Conservation (phyloP, 2,113 vertebrate species). For the Oryzias woworae region DNA sequence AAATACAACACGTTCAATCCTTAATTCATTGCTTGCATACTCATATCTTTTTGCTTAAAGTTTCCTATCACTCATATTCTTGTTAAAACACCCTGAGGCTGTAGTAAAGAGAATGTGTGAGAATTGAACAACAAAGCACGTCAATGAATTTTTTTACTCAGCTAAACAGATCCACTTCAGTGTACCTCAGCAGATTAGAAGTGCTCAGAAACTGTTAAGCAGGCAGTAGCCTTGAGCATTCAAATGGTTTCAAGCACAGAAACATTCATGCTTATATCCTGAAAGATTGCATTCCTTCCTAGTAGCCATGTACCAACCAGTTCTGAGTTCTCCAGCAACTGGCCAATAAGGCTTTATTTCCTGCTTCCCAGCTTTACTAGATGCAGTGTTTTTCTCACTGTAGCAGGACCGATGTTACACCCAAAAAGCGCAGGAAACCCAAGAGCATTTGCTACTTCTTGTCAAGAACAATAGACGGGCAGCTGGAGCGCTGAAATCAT, state of each 20-base stretch:
- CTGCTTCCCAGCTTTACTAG: slow-evolving; percentile 56
- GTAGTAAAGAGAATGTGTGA: no score
- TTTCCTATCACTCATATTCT: no score
- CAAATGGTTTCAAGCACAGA: not conserved
- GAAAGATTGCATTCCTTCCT: slow-evolving; percentile 57
- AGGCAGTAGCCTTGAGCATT: not conserved
- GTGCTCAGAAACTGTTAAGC: no score
- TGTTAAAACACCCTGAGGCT: no score
- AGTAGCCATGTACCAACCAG: slow-evolving; percentile 21
- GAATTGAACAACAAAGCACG: no score
- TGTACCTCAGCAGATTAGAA: no score
- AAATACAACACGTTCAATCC: no score
- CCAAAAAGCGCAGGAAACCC: slow-evolving; percentile 53
- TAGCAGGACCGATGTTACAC: slow-evolving; percentile 48
- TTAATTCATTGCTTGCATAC: no score
- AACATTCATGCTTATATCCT: slow-evolving; percentile 26
- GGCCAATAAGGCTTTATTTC: slow-evolving; percentile 65
- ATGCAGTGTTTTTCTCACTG: slow-evolving; percentile 21
- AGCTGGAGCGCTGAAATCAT: not conserved
- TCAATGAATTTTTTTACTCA: no score
- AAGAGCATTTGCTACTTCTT: slow-evolving; percentile 33
- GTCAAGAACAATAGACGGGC: slow-evolving; percentile 42
- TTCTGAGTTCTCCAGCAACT: slow-evolving; percentile 11
- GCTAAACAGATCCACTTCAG: no score
- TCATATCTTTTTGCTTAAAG: no score